These are phyloP conservation scores for Laterallus jamaicensis DNA, from an alignment of 2,113 vertebrate genomes.

Conservation along the genomic window DNA sequence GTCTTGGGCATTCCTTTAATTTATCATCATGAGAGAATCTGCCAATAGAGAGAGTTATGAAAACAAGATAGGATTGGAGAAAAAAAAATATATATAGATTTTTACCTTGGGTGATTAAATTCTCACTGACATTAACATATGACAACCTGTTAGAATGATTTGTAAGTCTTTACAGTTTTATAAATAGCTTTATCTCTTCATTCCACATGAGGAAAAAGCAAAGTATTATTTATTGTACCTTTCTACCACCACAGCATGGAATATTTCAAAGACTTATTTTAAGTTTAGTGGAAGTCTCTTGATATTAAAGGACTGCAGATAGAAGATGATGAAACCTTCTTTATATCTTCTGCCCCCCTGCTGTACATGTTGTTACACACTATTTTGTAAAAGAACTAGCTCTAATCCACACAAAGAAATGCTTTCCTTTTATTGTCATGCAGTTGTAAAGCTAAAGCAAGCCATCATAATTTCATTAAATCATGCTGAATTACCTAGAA, in stretches of 20 bases:
- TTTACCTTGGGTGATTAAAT: slow-evolving; percentile 70
- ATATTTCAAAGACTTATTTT: slow-evolving; percentile 74
- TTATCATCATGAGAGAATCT: slow-evolving; percentile 43
- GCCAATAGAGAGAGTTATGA: slow-evolving; percentile 35
- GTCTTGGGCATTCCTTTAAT: slow-evolving; percentile 22
- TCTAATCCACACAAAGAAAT: slow-evolving; percentile 56
- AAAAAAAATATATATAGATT: background rate
- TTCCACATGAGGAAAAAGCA: slow-evolving; percentile 68
- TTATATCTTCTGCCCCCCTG: slow-evolving; percentile 38
- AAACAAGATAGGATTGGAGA: slow-evolving; percentile 6
- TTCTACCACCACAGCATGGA: slow-evolving; percentile 48
- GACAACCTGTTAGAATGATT: slow-evolving; percentile 73
- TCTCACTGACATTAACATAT: slow-evolving; percentile 66
- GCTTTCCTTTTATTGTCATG: slow-evolving; percentile 51
- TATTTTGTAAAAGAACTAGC: slow-evolving; percentile 35
- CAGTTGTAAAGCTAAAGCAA: slow-evolving; percentile 59
- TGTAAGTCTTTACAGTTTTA: slow-evolving; percentile 70
- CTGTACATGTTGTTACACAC: background rate
- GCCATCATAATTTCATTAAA: slow-evolving; percentile 66
- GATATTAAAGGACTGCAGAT: slow-evolving; percentile 67
- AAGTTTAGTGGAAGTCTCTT: slow-evolving; percentile 65
- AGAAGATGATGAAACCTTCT: slow-evolving; percentile 58
- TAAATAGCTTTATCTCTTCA: slow-evolving; percentile 76
- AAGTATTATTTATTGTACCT: slow-evolving; percentile 75
- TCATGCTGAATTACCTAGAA: slow-evolving; percentile 58